Percentiles rank a stretch among this genome's conserved stretches.
These are phyloP conservation scores for Drosophila kohkoa DNA, from an alignment of 1,140 invertebrate genomes.

Conservation along the genomic window DNA sequence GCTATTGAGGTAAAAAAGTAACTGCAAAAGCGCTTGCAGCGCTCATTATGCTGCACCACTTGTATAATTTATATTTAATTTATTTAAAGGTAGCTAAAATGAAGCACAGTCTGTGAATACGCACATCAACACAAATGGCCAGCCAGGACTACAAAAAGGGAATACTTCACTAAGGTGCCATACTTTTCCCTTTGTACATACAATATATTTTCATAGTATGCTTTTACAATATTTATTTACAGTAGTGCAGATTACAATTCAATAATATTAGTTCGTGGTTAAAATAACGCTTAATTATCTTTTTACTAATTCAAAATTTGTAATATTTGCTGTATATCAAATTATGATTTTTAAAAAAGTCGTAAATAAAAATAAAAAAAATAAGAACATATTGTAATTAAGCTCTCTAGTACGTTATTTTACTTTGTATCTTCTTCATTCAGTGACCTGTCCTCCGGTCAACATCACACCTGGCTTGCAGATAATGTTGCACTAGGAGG, in stretches of 20 bases:
- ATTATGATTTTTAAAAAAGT: no score
- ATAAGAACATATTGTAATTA: no score
- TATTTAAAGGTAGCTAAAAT: conserved; percentile 78
- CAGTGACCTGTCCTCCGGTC: conserved; percentile 11
- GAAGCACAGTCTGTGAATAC: conserved; percentile 44
- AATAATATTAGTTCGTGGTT: no score
- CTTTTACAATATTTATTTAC: no score
- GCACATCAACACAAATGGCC: conserved; percentile 9
- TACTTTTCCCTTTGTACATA: background rate
- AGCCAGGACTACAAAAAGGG: conserved; percentile 37
- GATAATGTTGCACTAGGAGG: conserved; percentile 19
- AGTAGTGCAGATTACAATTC: no score
- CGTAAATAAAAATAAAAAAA: no score
- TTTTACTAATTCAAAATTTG: no score
- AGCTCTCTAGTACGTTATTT: no score
- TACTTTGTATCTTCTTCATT: background rate
- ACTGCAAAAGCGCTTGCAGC: conserved; percentile 79
- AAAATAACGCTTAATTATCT: no score
- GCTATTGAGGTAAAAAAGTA: conserved; percentile 78
- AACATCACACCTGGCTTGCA: conserved; percentile 13
- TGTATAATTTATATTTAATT: conserved; percentile 83
- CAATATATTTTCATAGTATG: background rate
- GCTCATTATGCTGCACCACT: conserved; percentile 79
- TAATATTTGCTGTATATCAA: no score
- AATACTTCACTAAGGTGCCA: background rate